A percentile compares a stretch with the other conserved stretches of the same genome.
These are phyloP conservation scores for Drosophila setifemur DNA, from an alignment of 1,140 invertebrate genomes.

Conservation along the genomic window DNA sequence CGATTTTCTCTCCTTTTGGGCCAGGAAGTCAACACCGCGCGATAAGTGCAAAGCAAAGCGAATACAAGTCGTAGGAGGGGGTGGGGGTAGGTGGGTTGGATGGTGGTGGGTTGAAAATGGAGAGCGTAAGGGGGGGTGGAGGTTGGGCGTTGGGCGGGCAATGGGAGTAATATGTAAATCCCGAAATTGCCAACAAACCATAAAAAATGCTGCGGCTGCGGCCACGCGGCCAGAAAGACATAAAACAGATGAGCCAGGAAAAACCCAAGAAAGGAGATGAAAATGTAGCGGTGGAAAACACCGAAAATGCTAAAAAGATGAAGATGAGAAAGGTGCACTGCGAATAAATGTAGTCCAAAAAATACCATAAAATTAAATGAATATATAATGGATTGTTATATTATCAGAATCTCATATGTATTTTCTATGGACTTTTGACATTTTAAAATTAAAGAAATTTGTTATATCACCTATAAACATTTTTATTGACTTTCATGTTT, in stretches of 20 bases:
- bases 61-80: constrained; percentile 7
- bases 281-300: neutral
- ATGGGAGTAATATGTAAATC: constrained; percentile 53
- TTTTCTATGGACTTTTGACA: too few relatives aligned
- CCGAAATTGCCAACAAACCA: constrained; percentile 57
- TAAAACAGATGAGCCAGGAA: constrained; percentile 54
- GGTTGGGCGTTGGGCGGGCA: neutral
- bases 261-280: neutral
- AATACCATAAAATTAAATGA: too few relatives aligned
- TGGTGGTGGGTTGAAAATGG: neutral
- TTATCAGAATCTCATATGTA: too few relatives aligned
- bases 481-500: too few relatives aligned
- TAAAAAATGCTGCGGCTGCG: constrained; percentile 43
- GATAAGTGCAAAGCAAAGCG: constrained; percentile 49
- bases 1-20: constrained; percentile 27
- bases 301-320: constrained; percentile 43
- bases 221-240: constrained; percentile 42
- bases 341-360: neutral
- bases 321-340: constrained; percentile 32
- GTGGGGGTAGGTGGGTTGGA: neutral
- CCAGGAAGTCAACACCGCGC: constrained; percentile 47
- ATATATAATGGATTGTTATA: too few relatives aligned
- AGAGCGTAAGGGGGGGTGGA: neutral
- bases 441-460: too few relatives aligned
- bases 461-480: too few relatives aligned